Base-by-base conservation (phyloP, 1,140 invertebrate genomes). In the Hestina assimilis region DNA sequence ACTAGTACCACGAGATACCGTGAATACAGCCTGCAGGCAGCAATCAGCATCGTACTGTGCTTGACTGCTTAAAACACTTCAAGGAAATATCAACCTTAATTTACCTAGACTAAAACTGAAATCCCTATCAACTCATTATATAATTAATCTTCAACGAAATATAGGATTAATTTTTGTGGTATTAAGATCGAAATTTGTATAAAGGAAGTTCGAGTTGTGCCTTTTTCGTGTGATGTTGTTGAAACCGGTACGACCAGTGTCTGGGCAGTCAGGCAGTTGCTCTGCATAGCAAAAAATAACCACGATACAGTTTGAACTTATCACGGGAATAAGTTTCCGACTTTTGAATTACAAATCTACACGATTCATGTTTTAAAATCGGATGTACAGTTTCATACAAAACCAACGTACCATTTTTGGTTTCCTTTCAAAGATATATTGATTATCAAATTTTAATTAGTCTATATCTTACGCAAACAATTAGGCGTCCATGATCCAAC, bases 231-330 rank as follows among this genome's bases (percentile, higher is more conserved):
- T 4, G 7, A 12, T 12, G 12, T 4, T 0, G 15, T 0, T 4
- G 20, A 69, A 81, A 79, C 79, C 79, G 79, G 79, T 82, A 61
- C 35, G 64, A 79, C 79, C 71, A 67, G 72, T 79, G 74, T 71
- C 74, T 79, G 69, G 57, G 60, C 65, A 55, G 68, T 52, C 56
- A 62, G 64, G 65, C 72, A 63, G 64, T 69, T 66, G 67, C 62
- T 70, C 69, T 59, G 70, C 57, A 69, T 72, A 72, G 76, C 69
- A 71, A 82, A 82, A 81, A 79, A 69, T 67, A 71, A 70, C 41
- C 47, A 71, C 64, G 60, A 52, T 69, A 69, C 57, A 59, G 48
- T 69, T 64, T 57, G 66, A 75, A 69, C 61, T 75, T 68, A 75
- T 67, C 66, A 64, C 55, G 59, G 54, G 58, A 59, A 45, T 63